Conservation (phyloP, 2,888 invertebrate species). For the Drosophila silvestris region DNA sequence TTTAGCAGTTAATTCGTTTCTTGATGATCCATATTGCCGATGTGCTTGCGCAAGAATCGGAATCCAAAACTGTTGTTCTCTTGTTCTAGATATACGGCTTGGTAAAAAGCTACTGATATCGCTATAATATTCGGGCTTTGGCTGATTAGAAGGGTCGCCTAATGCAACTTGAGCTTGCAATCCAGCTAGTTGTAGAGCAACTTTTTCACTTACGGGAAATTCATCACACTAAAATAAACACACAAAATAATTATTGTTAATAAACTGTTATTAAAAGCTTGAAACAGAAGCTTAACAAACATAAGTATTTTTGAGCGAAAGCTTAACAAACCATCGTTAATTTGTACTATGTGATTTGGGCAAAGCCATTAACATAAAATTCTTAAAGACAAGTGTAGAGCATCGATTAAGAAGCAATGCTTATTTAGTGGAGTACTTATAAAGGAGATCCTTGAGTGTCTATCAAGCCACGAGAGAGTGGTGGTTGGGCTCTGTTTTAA, state of each 20-base stretch:
- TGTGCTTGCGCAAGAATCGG: slow-evolving; percentile 95
- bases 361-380: neutral
- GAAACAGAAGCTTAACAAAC: neutral
- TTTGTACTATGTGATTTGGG: neutral
- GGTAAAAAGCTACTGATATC: slow-evolving; percentile 96
- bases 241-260: neutral
- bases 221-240: slow-evolving; percentile 90
- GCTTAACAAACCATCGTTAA: neutral
- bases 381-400: neutral
- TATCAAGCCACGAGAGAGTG: neutral
- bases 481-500: neutral
- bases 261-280: neutral
- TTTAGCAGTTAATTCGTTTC: slow-evolving; percentile 95
- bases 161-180: slow-evolving; percentile 97
- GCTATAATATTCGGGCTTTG: slow-evolving; percentile 93
- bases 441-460: neutral
- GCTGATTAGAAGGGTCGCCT: slow-evolving; percentile 91
- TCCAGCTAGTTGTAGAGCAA: slow-evolving; percentile 96
- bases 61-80: slow-evolving; percentile 94
- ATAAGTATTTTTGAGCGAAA: neutral
- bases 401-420: neutral
- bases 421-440: neutral
- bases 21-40: slow-evolving; percentile 95
- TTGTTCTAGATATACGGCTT: slow-evolving; percentile 91
- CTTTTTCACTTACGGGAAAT: slow-evolving; percentile 97